These are phyloP conservation scores for Brachylomia viminalis DNA, from an alignment of 2,888 invertebrate species.

Conservation along the genomic window DNA sequence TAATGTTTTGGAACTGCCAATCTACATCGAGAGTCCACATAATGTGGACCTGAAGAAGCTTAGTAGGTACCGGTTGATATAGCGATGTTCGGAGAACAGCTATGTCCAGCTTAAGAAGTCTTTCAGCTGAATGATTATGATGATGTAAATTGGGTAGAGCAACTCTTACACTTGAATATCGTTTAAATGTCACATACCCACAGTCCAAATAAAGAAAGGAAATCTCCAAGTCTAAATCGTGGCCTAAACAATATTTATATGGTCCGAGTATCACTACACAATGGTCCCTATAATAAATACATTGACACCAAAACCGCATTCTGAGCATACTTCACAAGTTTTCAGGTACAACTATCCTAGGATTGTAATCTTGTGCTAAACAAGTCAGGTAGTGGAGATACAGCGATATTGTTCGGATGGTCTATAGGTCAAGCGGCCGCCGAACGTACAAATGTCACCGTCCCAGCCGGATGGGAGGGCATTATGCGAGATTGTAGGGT, in stretches of 20 bases:
- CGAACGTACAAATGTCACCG: conserved; percentile 67
- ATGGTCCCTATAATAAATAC: conserved; percentile 39
- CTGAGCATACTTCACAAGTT: conserved; percentile 48
- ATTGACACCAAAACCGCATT: conserved; percentile 49
- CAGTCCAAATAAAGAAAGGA: conserved; percentile 5
- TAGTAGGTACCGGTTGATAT: too few species aligned
- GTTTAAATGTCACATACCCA: conserved; percentile 39
- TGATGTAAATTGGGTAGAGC: background rate
- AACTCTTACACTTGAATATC: background rate
- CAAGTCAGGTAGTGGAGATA: conserved; percentile 57
- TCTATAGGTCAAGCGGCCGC: conserved; percentile 78
- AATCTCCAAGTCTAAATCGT: conserved; percentile 45
- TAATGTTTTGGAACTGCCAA: too few species aligned
- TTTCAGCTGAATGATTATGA: background rate
- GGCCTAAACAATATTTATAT: conserved; percentile 43
- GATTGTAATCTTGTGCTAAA: conserved; percentile 59
- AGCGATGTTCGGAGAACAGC: background rate
- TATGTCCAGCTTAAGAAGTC: background rate
- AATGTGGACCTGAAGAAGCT: too few species aligned
- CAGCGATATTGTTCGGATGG: conserved; percentile 55
- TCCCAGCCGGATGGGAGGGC: conserved; percentile 49
- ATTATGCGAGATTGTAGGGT: conserved; percentile 38
- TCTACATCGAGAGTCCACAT: too few species aligned
- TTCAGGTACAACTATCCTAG: conserved; percentile 39
- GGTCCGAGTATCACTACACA: conserved; percentile 44